Conservation (phyloP, 2,797 vertebrate genomes). For the Betta splendens region DNA sequence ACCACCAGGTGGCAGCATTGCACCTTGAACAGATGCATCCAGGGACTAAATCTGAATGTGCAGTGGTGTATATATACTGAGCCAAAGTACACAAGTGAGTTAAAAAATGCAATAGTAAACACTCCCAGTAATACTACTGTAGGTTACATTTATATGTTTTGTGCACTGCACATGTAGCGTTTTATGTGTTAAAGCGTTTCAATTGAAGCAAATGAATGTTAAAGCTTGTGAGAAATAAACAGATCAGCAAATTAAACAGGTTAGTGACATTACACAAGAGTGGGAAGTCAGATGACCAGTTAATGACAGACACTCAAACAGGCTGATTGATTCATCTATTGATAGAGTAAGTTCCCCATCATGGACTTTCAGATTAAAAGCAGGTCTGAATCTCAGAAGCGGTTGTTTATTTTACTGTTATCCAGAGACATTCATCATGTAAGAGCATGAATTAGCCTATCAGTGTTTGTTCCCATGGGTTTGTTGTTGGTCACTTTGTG, state of each 20-base stretch:
- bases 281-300: conserved; percentile 2
- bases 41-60: too few relatives aligned
- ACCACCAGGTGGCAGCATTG: conserved; percentile 40
- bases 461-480: conserved; percentile 29
- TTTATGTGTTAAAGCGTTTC: too few relatives aligned
- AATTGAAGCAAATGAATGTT: too few relatives aligned
- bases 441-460: conserved; percentile 41
- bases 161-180: too few relatives aligned
- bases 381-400: conserved; percentile 10
- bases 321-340: conserved; percentile 14
- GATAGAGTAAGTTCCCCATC: conserved; percentile 6
- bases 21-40: not conserved
- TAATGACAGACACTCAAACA: conserved; percentile 4
- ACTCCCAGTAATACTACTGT: too few relatives aligned
- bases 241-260: too few relatives aligned
- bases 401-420: not conserved
- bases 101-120: too few relatives aligned
- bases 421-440: conserved; percentile 31
- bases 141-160: too few relatives aligned
- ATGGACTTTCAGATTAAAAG: not conserved
- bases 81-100: too few relatives aligned
- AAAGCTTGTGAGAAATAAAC: too few relatives aligned
- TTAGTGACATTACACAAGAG: not conserved
- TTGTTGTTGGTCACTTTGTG: conserved; percentile 29
- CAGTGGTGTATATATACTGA: too few relatives aligned